Percentiles rank a stretch among this genome's conserved stretches.
These are phyloP conservation scores for Falco naumanni DNA, from an alignment of 2,797 vertebrate genomes.

Conservation along the genomic window DNA sequence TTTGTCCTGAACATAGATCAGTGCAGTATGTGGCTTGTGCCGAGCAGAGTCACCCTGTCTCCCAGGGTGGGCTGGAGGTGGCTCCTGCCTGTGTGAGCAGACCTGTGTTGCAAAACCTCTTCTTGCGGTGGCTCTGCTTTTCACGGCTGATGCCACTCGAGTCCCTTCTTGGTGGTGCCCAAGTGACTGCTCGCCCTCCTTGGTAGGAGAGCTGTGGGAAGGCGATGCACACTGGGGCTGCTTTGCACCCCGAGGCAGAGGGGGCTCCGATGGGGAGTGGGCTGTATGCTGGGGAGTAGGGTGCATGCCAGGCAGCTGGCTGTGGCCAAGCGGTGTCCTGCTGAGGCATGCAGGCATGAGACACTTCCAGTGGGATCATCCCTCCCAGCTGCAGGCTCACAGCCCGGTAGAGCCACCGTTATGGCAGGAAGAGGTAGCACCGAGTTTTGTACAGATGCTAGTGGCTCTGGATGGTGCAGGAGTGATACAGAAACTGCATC, in stretches of 20 bases:
- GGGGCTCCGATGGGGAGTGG: fast-evolving
- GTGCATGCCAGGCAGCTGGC: neutral
- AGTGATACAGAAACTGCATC: fast-evolving
- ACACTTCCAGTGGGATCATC: neutral
- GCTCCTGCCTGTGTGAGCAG: neutral
- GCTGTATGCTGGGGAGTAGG: neutral
- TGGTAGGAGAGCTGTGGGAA: fast-evolving
- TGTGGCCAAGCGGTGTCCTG: neutral
- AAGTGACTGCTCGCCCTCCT: neutral
- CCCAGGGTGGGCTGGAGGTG: neutral
- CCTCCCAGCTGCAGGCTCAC: fast-evolving
- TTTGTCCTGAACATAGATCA: neutral
- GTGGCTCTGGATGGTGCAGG: fast-evolving
- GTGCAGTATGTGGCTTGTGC: neutral
- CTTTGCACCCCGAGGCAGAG: fast-evolving
- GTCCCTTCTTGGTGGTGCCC: fast-evolving
- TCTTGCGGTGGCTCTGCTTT: neutral
- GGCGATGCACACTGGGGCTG: neutral
- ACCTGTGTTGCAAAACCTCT: neutral
- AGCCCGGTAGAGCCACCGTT: fast-evolving
- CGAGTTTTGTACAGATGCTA: neutral
- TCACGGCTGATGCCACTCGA: neutral
- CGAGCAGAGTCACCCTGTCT: neutral
- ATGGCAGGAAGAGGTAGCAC: neutral
- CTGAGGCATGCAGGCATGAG: fast-evolving